These are phyloP conservation scores for Eupithecia abbreviata DNA, from an alignment of 2,888 invertebrate species.

Conservation along the genomic window DNA sequence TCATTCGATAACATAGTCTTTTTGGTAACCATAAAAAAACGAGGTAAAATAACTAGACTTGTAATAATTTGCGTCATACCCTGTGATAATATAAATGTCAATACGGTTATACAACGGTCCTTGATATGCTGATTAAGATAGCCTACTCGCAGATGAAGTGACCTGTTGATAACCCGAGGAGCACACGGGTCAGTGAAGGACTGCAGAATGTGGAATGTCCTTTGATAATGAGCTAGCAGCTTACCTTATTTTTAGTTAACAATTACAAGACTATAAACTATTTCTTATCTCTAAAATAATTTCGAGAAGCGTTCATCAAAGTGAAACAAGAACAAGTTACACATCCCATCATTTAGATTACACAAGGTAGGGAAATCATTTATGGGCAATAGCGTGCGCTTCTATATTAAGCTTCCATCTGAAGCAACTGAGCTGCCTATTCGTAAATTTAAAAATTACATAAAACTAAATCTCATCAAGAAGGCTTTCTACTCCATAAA, in stretches of 20 bases:
- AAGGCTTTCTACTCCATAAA: too few species aligned
- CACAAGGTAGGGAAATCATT: too few species aligned
- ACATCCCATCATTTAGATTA: too few species aligned
- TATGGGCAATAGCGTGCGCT: too few species aligned
- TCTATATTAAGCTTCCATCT: too few species aligned
- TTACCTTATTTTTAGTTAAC: background rate
- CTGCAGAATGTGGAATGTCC: slow-evolving; percentile 41
- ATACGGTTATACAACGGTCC: slow-evolving; percentile 31
- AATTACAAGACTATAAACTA: background rate
- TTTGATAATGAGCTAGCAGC: slow-evolving; percentile 29
- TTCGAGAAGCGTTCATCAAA: too few species aligned
- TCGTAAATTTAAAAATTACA: too few species aligned
- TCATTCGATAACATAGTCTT: too few species aligned
- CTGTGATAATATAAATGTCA: slow-evolving; percentile 19
- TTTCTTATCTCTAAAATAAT: background rate
- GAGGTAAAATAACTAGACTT: background rate
- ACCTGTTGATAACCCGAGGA: slow-evolving; percentile 67
- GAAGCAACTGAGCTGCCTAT: too few species aligned
- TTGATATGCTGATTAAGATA: slow-evolving; percentile 64
- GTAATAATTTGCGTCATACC: slow-evolving; percentile 10
- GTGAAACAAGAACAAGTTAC: too few species aligned
- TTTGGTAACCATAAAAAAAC: background rate
- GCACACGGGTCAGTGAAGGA: slow-evolving; percentile 50
- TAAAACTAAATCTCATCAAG: too few species aligned
- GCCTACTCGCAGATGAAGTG: slow-evolving; percentile 60